Evolutionary conservation across 2,888 invertebrate species (phyloP).

Genomic region (Plebejus melissa): DNA sequence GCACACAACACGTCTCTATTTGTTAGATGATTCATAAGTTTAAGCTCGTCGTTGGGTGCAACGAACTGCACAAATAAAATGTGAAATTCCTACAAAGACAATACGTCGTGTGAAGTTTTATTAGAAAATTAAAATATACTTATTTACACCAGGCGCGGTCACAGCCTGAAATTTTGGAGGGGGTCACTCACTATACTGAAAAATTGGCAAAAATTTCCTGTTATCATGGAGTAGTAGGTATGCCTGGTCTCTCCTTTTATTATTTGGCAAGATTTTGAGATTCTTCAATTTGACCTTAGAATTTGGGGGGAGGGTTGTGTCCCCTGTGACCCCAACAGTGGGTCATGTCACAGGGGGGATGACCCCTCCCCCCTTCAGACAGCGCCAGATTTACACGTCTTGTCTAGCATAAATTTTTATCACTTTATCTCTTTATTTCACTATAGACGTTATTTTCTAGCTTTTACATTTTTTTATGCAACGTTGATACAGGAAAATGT

Average conservation of each 20-base stretch:
- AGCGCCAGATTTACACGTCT: background rate
- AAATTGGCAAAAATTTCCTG: too few species aligned
- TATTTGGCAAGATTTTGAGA: too few species aligned
- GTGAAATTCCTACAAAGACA: background rate
- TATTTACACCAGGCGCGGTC: background rate
- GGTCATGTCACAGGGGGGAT: too few species aligned
- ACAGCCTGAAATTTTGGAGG: too few species aligned
- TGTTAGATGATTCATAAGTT: background rate
- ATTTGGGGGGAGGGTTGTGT: too few species aligned
- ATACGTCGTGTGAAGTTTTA: background rate
- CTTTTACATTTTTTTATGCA: background rate
- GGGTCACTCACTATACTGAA: too few species aligned
- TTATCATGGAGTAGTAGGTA: too few species aligned
- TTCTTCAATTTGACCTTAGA: too few species aligned
- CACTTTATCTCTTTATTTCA: background rate
- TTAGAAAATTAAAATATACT: background rate
- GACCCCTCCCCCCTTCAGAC: too few species aligned
- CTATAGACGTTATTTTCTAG: background rate
- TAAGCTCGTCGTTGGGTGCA: background rate
- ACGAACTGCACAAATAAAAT: constrained; percentile 1
- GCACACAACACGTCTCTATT: constrained; percentile 14
- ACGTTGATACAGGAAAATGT: background rate
- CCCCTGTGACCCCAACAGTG: too few species aligned
- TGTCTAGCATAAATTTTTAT: background rate
- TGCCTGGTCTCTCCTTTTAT: too few species aligned